Evolutionary conservation across 1,140 invertebrate genomes (phyloP).

Genomic region (Drosophila kanapiae): DNA sequence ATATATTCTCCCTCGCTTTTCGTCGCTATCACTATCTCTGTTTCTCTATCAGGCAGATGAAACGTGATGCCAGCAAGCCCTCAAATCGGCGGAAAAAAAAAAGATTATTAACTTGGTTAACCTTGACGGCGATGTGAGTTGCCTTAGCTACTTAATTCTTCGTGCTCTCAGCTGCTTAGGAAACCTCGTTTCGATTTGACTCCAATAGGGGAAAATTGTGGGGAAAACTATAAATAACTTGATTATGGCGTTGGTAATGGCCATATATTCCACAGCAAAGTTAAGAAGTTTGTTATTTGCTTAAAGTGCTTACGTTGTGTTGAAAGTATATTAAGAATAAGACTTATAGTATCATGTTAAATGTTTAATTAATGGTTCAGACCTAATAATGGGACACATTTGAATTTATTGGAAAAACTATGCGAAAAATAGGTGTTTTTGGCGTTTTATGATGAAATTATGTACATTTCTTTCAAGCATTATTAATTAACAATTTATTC

Average conservation of each 20-base stretch:
- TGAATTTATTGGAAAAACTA: background rate
- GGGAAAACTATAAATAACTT: slow-evolving; percentile 30
- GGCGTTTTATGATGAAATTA: no score
- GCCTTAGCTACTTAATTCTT: slow-evolving; percentile 28
- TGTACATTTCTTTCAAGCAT: no score
- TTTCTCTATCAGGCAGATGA: slow-evolving; percentile 43
- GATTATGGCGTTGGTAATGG: slow-evolving; percentile 27
- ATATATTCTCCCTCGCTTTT: slow-evolving; percentile 3
- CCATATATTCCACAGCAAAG: slow-evolving; percentile 5
- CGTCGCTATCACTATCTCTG: slow-evolving; percentile 7
- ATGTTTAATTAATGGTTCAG: background rate
- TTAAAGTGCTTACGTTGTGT: slow-evolving; percentile 6
- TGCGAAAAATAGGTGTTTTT: background rate
- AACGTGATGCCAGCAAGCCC: slow-evolving; percentile 50
- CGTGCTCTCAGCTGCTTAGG: slow-evolving; percentile 15
- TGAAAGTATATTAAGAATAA: slow-evolving; percentile 11
- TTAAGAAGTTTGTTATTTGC: slow-evolving; percentile 13
- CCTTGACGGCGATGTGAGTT: slow-evolving; percentile 34
- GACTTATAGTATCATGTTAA: background rate
- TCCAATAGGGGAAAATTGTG: slow-evolving; percentile 5
- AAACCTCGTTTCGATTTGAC: background rate
- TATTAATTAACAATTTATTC: background rate
- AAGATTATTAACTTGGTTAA: slow-evolving; percentile 54
- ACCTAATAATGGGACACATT: background rate
- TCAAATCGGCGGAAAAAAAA: slow-evolving; percentile 35